Conservation (phyloP, 2,888 invertebrate genomes). For the Labia minor region DNA sequence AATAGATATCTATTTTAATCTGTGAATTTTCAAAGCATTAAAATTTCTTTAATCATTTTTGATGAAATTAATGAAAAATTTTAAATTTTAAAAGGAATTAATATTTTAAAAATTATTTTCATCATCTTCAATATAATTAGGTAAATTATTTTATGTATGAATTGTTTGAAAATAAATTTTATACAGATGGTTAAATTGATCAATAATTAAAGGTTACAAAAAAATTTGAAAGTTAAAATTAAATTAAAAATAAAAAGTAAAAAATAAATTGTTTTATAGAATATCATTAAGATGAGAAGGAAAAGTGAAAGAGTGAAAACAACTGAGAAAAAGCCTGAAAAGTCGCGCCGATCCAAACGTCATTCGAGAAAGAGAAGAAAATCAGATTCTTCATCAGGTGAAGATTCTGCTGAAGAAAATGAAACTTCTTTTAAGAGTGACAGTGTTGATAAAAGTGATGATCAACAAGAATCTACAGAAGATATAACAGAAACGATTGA, state of each 20-base stretch:
- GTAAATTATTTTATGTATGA: too few species aligned
- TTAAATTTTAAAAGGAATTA: too few species aligned
- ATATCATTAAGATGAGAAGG: conserved; percentile 20
- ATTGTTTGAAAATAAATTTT: too few species aligned
- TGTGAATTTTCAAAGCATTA: too few species aligned
- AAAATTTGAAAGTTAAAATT: background rate
- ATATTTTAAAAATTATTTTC: too few species aligned
- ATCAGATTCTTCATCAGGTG: conserved; percentile 43
- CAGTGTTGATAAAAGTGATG: conserved; percentile 19
- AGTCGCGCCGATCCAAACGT: conserved; percentile 32
- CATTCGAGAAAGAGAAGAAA: conserved; percentile 45
- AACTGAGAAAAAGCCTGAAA: conserved; percentile 46
- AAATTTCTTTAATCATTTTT: too few species aligned
- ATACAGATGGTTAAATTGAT: background rate
- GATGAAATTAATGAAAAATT: too few species aligned
- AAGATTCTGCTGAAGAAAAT: conserved; percentile 40
- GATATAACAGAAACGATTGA: background rate
- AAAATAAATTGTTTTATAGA: background rate
- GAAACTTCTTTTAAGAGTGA: conserved; percentile 21
- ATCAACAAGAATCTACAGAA: conserved; percentile 17
- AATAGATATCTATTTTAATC: too few species aligned
- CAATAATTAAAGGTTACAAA: background rate
- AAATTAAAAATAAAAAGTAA: too few species aligned
- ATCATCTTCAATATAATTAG: too few species aligned
- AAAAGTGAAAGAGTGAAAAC: conserved; percentile 62